These are phyloP conservation scores for Notodonta dromedarius DNA, from an alignment of 2,888 invertebrate genomes.

Conservation along the genomic window DNA sequence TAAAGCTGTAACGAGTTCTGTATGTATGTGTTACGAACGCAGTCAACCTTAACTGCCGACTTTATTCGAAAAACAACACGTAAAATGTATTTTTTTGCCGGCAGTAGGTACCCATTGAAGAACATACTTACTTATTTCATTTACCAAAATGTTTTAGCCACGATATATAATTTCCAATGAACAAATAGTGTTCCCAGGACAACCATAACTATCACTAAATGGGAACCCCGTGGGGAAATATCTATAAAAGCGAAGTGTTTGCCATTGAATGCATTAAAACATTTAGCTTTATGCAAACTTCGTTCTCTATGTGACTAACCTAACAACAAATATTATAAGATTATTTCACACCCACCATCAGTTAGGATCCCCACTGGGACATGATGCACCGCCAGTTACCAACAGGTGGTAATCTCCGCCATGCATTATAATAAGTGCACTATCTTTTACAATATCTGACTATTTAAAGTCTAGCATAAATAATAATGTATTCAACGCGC, in stretches of 20 bases:
- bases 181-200: too few relatives aligned
- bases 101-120: too few relatives aligned
- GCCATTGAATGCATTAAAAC: neutral
- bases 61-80: neutral
- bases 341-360: neutral
- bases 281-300: constrained; percentile 1
- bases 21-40: neutral
- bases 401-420: constrained; percentile 15
- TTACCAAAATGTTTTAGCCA: too few relatives aligned
- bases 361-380: neutral
- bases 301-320: neutral
- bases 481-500: constrained; percentile 37
- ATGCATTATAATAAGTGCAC: constrained; percentile 22
- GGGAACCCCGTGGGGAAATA: neutral
- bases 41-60: neutral
- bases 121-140: too few relatives aligned
- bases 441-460: constrained; percentile 27
- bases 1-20: constrained; percentile 32
- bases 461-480: constrained; percentile 30
- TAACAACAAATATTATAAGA: constrained; percentile 1
- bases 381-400: constrained; percentile 2
- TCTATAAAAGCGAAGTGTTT: constrained; percentile 1
- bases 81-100: too few relatives aligned
- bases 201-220: too few relatives aligned
- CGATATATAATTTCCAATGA: too few relatives aligned